A percentile compares a stretch with the other conserved stretches of the same genome.
These are phyloP conservation scores for Sylvia atricapilla DNA, from an alignment of 2,113 vertebrate species.

Conservation along the genomic window DNA sequence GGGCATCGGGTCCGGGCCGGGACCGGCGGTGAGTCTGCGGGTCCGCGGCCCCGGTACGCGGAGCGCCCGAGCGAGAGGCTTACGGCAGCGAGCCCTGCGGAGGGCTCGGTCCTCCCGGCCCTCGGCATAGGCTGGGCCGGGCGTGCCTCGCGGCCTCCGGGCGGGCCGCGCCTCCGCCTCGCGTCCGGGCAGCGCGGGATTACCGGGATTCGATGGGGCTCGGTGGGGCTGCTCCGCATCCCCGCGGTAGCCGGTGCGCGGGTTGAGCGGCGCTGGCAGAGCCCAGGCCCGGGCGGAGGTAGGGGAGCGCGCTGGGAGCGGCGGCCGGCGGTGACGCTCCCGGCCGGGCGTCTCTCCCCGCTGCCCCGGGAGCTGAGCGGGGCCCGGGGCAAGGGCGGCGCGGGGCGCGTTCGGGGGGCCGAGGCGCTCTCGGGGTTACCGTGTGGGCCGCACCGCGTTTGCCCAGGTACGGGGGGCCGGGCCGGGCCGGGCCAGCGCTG, in stretches of 20 bases:
- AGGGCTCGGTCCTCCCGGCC: background rate
- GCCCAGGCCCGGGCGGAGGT: background rate
- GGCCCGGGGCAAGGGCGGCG: background rate
- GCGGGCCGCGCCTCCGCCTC: background rate
- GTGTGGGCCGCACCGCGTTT: background rate
- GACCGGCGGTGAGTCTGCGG: slow-evolving; percentile 17
- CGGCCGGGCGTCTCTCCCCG: background rate
- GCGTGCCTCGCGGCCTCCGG: background rate
- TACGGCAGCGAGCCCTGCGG: background rate
- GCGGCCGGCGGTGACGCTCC: background rate
- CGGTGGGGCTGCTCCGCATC: background rate
- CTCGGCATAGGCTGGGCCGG: background rate
- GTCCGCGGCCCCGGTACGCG: background rate
- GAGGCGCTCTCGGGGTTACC: background rate
- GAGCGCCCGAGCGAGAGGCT: background rate
- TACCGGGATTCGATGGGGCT: background rate
- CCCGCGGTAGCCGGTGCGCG: background rate
- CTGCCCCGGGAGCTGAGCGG: background rate
- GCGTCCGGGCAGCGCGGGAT: background rate
- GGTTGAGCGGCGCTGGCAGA: background rate
- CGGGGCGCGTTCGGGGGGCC: background rate
- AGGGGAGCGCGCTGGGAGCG: background rate
- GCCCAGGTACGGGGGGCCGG: background rate
- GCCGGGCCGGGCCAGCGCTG: background rate
- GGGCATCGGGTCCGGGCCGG: background rate